Conservation (phyloP, 2,113 vertebrate species). For the Propithecus coquereli region DNA sequence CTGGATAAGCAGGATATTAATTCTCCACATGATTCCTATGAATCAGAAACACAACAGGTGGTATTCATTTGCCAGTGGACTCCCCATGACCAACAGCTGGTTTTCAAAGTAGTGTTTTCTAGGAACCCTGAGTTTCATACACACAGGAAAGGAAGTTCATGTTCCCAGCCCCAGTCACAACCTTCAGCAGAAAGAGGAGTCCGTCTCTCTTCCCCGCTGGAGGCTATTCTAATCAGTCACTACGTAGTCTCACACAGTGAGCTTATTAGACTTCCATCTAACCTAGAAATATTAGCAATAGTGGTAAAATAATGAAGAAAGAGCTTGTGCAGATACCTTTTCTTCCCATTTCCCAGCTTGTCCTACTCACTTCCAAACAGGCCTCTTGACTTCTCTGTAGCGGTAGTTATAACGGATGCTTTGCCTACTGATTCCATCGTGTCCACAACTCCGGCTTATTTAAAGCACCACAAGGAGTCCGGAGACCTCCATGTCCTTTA, state of each 20-base stretch:
- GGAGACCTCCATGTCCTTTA: not conserved
- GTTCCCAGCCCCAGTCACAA: not conserved
- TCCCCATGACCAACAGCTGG: not conserved
- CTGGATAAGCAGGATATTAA: slow-evolving; percentile 12
- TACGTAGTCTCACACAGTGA: not conserved
- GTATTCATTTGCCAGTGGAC: not conserved
- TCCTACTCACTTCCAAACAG: not conserved
- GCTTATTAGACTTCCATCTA: too few species aligned
- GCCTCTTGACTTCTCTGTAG: not conserved
- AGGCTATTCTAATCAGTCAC: not conserved
- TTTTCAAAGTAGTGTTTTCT: not conserved
- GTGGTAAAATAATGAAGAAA: not conserved
- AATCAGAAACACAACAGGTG: slow-evolving; percentile 62
- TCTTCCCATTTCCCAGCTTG: not conserved
- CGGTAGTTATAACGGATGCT: too few species aligned
- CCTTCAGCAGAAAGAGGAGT: not conserved
- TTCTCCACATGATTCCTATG: slow-evolving; percentile 56
- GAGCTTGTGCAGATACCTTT: not conserved
- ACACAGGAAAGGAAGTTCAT: not conserved
- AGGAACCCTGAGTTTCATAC: not conserved
- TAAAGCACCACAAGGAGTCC: too few species aligned
- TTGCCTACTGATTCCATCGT: too few species aligned
- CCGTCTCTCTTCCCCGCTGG: rapidly evolving
- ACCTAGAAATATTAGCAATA: not conserved
- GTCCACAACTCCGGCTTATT: too few species aligned